Evolutionary conservation across 2,888 invertebrate genomes (phyloP), one percentile per base, ranked within the genome.

Genomic region (Epiperipatus broadwayi): DNA sequence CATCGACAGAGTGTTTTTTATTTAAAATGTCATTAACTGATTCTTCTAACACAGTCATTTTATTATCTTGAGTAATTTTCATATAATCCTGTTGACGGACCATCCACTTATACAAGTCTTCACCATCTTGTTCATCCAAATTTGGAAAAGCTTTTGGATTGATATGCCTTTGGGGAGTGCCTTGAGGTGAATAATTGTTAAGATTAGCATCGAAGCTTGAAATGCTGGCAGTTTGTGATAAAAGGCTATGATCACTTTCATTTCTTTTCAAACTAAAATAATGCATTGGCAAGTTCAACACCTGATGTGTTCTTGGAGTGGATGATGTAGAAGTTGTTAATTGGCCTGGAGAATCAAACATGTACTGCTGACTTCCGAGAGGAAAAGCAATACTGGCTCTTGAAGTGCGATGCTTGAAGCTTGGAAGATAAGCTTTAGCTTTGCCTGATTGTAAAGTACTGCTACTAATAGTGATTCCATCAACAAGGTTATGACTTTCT

Each of bases 61-160:
- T n/a, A n/a, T n/a, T n/a, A n/a, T n/a, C n/a, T n/a, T 46, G 70
- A 31, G 55, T 56, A 37, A 58, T 59, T 10, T 61, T 60, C 40
- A 63, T 58, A 44, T 64, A 65, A 44, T 68, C 68, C 49, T 83
- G 80, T 52, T 89, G 87, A 50, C 83, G 79, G 2, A 83, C 84
- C 89, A 91, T 89, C 89, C 89, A 91, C 49, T 78, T 79, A 58
- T 91, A 89, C 30, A 91, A 64, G 59, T 89, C 87, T 53, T 84
- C 84, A n/a, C 73, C 70, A 14, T 55, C 51, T 33, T 53, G 50
- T 21, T 49, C 47, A 29, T 49, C 48, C 19, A 47, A 43, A 38
- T 45, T 45, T 19, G 45, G 36, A 27, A 50, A 44, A 27, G 43
- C 44, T 37, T n/a, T n/a, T n/a, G n/a, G n/a, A n/a, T n/a, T n/a